These are phyloP conservation scores for Styela clava DNA, from an alignment of 23 tunicate genomes.

Conservation along the genomic window DNA sequence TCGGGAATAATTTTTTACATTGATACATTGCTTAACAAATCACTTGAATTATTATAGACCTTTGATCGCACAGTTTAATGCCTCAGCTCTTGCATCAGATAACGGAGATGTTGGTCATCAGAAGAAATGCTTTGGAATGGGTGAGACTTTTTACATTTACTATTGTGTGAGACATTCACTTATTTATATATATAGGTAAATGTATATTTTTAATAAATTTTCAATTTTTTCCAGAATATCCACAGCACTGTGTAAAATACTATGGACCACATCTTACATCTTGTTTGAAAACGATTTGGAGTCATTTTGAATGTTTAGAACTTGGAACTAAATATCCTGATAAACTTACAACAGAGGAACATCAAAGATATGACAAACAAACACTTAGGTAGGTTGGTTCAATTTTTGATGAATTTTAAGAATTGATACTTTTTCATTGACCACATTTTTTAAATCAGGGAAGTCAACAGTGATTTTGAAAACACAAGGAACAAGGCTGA, in stretches of 20 bases:
- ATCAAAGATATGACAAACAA: background rate
- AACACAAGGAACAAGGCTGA: slow-evolving; percentile 9
- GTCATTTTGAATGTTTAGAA: slow-evolving; percentile 10
- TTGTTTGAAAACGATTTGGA: slow-evolving; percentile 36
- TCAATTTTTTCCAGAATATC: slow-evolving; percentile 27
- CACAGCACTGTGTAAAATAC: slow-evolving; percentile 17
- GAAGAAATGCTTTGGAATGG: slow-evolving; percentile 34
- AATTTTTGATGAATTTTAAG: background rate
- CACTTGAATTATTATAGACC: background rate
- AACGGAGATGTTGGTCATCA: slow-evolving; percentile 14
- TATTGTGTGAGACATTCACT: background rate
- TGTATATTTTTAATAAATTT: background rate
- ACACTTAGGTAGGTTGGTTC: background rate
- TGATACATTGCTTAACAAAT: background rate
- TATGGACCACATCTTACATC: slow-evolving; percentile 13
- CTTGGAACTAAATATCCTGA: slow-evolving; percentile 23
- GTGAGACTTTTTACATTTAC: background rate
- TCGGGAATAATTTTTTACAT: background rate
- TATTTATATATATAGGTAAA: background rate
- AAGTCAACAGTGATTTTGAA: background rate
- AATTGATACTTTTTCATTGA: background rate
- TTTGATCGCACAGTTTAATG: background rate
- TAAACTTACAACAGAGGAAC: slow-evolving; percentile 15
- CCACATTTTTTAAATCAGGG: background rate
- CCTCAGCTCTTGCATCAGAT: slow-evolving; percentile 2